A percentile compares a stretch with the other conserved stretches of the same genome.
These are phyloP conservation scores for Falcaria lacertinaria DNA, from an alignment of 2,888 invertebrate species.

Conservation along the genomic window DNA sequence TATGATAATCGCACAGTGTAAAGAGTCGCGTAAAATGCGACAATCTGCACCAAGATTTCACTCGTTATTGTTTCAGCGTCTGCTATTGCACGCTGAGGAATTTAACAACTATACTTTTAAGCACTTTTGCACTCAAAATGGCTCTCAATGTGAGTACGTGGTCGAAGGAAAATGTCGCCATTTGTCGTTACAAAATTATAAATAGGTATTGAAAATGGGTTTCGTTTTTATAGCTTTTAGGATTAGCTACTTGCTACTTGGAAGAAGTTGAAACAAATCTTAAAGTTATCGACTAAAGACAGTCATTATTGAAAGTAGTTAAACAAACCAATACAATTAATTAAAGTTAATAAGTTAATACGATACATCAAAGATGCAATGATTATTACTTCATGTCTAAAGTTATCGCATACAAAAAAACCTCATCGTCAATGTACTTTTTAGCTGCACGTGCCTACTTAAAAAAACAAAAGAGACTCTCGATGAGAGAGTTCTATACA, in stretches of 20 bases:
- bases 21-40: conserved; percentile 22
- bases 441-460: too few relatives aligned
- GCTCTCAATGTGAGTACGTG: conserved; percentile 7
- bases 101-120: conserved; percentile 27
- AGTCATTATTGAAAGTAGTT: too few relatives aligned
- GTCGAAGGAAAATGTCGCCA: not conserved
- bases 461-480: too few relatives aligned
- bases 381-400: too few relatives aligned
- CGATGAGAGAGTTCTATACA: not conserved
- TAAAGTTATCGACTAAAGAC: too few relatives aligned
- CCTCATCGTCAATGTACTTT: too few relatives aligned
- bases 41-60: conserved; percentile 35
- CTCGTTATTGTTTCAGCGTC: conserved; percentile 46
- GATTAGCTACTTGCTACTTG: too few relatives aligned
- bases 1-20: conserved; percentile 21
- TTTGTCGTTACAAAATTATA: not conserved
- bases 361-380: too few relatives aligned
- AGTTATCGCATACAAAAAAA: too few relatives aligned
- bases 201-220: not conserved
- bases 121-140: conserved; percentile 21
- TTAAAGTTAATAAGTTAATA: too few relatives aligned
- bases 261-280: too few relatives aligned
- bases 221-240: not conserved
- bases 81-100: conserved; percentile 31
- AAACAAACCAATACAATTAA: too few relatives aligned